Evolutionary conservation across 2,797 vertebrate genomes (phyloP), one percentile per base, ranked within the genome.

Genomic region (Hypotaenidia philippensis): DNA sequence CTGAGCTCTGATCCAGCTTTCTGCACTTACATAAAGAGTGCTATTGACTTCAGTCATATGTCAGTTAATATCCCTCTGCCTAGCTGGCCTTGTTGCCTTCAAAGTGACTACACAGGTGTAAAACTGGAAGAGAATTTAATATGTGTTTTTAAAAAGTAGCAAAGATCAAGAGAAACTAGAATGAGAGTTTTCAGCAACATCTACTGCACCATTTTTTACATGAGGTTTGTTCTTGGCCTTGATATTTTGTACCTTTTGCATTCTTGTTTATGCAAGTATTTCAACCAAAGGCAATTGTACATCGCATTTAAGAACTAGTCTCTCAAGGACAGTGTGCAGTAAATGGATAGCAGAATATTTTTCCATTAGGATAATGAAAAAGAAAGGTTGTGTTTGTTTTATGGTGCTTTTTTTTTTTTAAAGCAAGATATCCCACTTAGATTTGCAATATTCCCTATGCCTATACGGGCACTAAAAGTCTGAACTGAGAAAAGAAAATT

Each of bases 401-500:
- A 0, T 6, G 41, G 41, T 44, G 41, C 41, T 19, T 41, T 40
- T 45, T 2, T 22, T 59, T 66, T 11, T 74, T 83, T 50, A 74
- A 74, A 27, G 10, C 21, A 74, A 91, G 31, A n/a, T 49, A 36
- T 65, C 9, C 26, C 20, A 61, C 23, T 82, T 78, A 45, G 27
- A 57, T 70, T 36, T 86, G 53, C 50, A 89, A 49, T 57, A 83
- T 85, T 94, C 79, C 17, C 23, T 89, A n/a, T 76, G 41, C 25
- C 83, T 92, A 85, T 76, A 34, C 21, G 38, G 45, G 19, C 47
- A 74, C 38, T 92, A 66, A 65, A 92, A 91, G 4, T 82, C 60
- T 92, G 52, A 90, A 68, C 63, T 41, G 55, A 80, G 84, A 91
- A 85, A 82, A 89, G 32, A 89, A 94, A 96, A 97, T 93, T 89